phyloP scores from a whole-genome alignment of 2,113 vertebrate genomes.

The Ceyx margarethae region DNA sequence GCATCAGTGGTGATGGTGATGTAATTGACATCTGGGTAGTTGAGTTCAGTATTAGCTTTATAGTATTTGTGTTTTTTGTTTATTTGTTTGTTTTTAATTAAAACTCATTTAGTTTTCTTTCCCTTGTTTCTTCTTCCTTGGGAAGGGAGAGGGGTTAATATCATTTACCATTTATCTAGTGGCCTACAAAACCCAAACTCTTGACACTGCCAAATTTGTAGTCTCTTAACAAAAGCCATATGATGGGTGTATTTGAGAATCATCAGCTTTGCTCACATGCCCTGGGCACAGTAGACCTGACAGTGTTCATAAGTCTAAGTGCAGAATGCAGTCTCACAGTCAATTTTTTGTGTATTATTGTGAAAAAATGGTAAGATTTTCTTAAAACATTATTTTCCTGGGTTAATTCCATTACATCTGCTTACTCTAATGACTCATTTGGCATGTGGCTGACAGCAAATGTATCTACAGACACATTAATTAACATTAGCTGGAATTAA shows the following conservation, averaged over 20 bases:
- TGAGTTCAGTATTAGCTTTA: not conserved
- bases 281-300: not conserved
- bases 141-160: not conserved
- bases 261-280: not conserved
- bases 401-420: not conserved
- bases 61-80: not conserved
- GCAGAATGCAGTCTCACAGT: not conserved
- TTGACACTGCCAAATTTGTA: not conserved
- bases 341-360: not conserved
- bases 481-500: slow-evolving; percentile 11
- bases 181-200: not conserved
- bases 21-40: not conserved
- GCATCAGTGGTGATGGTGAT: not conserved
- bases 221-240: not conserved
- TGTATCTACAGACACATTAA: not conserved
- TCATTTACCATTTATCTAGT: not conserved
- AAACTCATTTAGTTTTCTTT: not conserved
- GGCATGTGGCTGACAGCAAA: not conserved
- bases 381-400: not conserved
- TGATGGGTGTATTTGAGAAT: not conserved
- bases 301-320: not conserved
- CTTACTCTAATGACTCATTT: not conserved
- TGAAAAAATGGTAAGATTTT: not conserved
- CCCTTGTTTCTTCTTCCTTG: not conserved
- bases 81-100: not conserved